A percentile compares a stretch with the other conserved stretches of the same genome.
These are phyloP conservation scores for Phataginus tetradactyla DNA, from an alignment of 2,797 vertebrate genomes.

Conservation along the genomic window DNA sequence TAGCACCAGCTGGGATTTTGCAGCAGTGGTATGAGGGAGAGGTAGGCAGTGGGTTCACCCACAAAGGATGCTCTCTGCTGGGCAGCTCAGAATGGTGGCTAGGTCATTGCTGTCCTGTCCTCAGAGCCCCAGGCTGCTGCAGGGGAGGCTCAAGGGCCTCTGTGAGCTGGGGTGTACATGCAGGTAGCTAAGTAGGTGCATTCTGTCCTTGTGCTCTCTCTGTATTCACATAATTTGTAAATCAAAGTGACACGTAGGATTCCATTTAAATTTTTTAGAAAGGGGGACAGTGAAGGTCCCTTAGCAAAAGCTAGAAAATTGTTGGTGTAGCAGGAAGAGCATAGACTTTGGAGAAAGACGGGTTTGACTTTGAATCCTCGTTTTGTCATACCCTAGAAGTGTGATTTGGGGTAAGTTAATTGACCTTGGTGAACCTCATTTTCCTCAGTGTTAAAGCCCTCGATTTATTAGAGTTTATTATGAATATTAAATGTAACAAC, in stretches of 20 bases:
- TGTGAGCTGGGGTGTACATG: background rate
- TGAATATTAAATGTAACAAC: background rate
- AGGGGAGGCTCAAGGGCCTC: background rate
- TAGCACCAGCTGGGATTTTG: background rate
- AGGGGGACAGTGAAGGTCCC: background rate
- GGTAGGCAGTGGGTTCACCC: rapidly evolving
- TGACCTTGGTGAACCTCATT: background rate
- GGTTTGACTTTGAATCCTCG: background rate
- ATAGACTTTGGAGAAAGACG: background rate
- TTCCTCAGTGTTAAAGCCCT: background rate
- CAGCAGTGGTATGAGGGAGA: rapidly evolving
- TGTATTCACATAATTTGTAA: background rate
- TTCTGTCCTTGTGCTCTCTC: background rate
- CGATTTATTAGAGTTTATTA: background rate
- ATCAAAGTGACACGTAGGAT: background rate
- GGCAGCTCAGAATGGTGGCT: background rate
- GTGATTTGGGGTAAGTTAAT: background rate
- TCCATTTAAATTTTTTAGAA: background rate
- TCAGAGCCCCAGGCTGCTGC: rapidly evolving
- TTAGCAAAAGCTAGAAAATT: background rate
- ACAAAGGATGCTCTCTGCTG: background rate
- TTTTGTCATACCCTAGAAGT: background rate
- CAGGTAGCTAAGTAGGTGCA: background rate
- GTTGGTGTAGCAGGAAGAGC: background rate
- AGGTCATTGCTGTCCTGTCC: rapidly evolving